A percentile compares a stretch with the other conserved stretches of the same genome.
Conservation (phyloP, 1,140 invertebrate species). For the Ips typographus region DNA sequence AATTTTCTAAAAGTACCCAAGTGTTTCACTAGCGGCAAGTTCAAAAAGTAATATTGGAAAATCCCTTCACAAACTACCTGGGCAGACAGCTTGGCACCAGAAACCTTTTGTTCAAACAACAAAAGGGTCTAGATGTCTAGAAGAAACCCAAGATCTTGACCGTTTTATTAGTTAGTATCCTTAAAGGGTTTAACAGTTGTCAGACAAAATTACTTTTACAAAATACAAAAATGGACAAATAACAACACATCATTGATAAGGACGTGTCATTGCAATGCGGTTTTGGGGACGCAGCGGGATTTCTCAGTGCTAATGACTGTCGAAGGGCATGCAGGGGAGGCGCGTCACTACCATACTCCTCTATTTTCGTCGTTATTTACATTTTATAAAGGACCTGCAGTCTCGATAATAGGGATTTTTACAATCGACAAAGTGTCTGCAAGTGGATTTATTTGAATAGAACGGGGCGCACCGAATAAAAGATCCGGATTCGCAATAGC, state of each 20-base stretch:
- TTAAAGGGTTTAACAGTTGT: too few relatives aligned
- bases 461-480: conserved; percentile 29
- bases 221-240: not conserved
- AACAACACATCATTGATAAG: conserved; percentile 2
- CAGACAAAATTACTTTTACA: too few relatives aligned
- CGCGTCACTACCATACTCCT: conserved; percentile 44
- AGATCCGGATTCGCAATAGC: conserved; percentile 28
- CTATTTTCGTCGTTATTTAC: conserved; percentile 47
- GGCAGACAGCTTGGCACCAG: not conserved
- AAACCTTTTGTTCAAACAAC: not conserved
- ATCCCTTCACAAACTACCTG: too few relatives aligned
- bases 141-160: too few relatives aligned
- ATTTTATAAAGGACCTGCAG: conserved; percentile 44
- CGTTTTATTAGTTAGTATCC: too few relatives aligned
- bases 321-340: conserved; percentile 39
- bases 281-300: conserved; percentile 37
- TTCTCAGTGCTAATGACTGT: conserved; percentile 48
- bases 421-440: conserved; percentile 46
- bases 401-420: conserved; percentile 49
- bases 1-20: too few relatives aligned
- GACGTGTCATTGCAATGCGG: conserved; percentile 42
- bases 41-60: too few relatives aligned
- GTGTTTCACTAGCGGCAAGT: too few relatives aligned
- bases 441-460: conserved; percentile 48
- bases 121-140: too few relatives aligned